Evolutionary conservation across 1,140 invertebrate species (phyloP).

Genomic region (Euschistus heros): DNA sequence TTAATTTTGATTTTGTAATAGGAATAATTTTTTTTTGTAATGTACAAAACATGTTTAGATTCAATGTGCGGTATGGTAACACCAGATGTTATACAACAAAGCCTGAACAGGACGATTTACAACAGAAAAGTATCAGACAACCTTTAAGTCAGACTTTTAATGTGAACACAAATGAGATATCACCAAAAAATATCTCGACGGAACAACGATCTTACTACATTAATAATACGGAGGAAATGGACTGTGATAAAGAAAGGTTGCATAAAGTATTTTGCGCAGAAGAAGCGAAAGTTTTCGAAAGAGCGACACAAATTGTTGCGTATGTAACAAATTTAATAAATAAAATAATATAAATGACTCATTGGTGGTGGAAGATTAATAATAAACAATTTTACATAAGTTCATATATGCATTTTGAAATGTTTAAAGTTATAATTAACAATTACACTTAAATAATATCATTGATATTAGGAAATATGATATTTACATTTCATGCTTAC

Average conservation of each 20-base stretch:
- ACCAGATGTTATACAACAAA: slow-evolving; percentile 14
- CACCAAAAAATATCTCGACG: slow-evolving; percentile 32
- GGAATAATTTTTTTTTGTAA: too few relatives aligned
- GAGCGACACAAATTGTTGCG: slow-evolving; percentile 74
- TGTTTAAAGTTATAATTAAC: slow-evolving; percentile 2
- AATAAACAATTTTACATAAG: neutral
- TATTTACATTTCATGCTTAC: too few relatives aligned
- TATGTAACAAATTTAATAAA: slow-evolving; percentile 43
- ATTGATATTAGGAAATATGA: neutral
- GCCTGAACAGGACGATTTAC: slow-evolving; percentile 17
- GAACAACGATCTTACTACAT: slow-evolving; percentile 22
- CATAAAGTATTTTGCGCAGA: slow-evolving; percentile 38
- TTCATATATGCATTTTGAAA: neutral
- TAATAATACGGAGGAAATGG: slow-evolving; percentile 34
- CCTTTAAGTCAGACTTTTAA: neutral
- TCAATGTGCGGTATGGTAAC: slow-evolving; percentile 21
- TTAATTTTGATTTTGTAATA: too few relatives aligned
- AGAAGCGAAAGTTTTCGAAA: slow-evolving; percentile 65
- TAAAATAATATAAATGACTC: slow-evolving; percentile 24
- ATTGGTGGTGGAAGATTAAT: slow-evolving; percentile 4
- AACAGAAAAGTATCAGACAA: neutral
- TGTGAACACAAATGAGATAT: neutral
- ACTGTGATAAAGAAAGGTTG: slow-evolving; percentile 38
- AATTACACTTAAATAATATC: neutral
- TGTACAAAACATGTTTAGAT: slow-evolving; percentile 21